phyloP scores from a whole-genome alignment of 2,888 invertebrate species.

The Uropetala carovei region DNA sequence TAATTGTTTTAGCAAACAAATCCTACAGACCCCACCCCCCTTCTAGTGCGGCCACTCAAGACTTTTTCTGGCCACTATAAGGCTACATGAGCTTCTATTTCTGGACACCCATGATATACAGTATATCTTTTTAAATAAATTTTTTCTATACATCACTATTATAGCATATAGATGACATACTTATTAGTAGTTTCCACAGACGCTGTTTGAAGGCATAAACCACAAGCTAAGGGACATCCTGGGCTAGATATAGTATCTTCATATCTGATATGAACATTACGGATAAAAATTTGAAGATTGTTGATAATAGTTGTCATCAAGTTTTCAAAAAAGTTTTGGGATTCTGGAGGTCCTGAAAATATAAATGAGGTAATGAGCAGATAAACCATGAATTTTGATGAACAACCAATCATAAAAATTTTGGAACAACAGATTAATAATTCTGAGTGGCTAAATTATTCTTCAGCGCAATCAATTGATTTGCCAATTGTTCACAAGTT shows the following conservation, averaged over 20 bases:
- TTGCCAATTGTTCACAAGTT: too few species aligned
- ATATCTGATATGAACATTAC: constrained; percentile 88
- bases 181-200: constrained; percentile 89
- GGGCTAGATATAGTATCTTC: constrained; percentile 85
- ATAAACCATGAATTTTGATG: not conserved
- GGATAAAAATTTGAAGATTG: constrained; percentile 87
- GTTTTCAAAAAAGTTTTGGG: constrained; percentile 82
- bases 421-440: not conserved
- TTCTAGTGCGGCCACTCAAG: too few species aligned
- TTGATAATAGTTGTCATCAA: constrained; percentile 86
- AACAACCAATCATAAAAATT: not conserved
- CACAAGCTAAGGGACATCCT: constrained; percentile 83
- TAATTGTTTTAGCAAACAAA: too few species aligned
- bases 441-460: not conserved
- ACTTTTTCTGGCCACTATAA: too few species aligned
- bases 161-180: constrained; percentile 73
- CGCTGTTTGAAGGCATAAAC: constrained; percentile 86
- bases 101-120: too few species aligned
- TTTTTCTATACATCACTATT: not conserved
- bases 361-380: not conserved
- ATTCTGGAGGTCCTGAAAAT: constrained; percentile 78
- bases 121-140: not conserved
- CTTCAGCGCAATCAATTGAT: not conserved
- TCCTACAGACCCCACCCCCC: too few species aligned
- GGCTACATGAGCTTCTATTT: too few species aligned